Base-by-base conservation (phyloP, 2,888 invertebrate species). In the Busseola fusca region DNA sequence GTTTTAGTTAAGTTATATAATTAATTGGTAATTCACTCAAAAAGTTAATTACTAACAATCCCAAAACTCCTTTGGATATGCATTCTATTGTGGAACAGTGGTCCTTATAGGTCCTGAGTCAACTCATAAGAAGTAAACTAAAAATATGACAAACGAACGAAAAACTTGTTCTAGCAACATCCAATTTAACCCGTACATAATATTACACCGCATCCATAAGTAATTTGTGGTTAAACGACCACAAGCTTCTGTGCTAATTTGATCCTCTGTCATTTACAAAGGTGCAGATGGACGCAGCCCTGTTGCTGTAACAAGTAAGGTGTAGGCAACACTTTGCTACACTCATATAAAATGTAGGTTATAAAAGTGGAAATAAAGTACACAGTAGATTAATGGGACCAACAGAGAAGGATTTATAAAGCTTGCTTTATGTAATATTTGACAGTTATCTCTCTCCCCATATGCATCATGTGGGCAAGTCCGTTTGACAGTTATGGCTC, bases 161-260 rank as follows among this genome's bases (percentile, higher is more conserved):
- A 18, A 60, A 48, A 27, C 45, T 59, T 50, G 45, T n/a, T 54
- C 21, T 45, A 59, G 14, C 25, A n/a, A 30, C n/a, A 69, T 57
- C 27, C 30, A 60, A 40, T 12, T 57, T 62, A 18, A 42, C 34
- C 42, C 25, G 37, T 40, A 14, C 40, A 60, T 60, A 45, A 71
- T 66, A 76, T 76, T 71, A 76, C 27, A 30, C 12, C 16, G 54
- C 14, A 50, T 16, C 42, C 62, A 65, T 80, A 66, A 21, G 66
- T 71, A 80, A 76, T 80, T 80, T 78, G 81, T 57, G 72, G 81
- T 65, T 40, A 37, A 58, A 48, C 48, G 34, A 52, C 45, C 56
- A 50, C 25, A 65, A 54, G 25, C 34, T 76, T 40, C 30, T 56
- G n/a, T n/a, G 54, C 34, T 64, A 60, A 80, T 75, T 80, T 42